Base-by-base conservation (phyloP, 2,888 invertebrate species). In the Himalopsyche tibetana region DNA sequence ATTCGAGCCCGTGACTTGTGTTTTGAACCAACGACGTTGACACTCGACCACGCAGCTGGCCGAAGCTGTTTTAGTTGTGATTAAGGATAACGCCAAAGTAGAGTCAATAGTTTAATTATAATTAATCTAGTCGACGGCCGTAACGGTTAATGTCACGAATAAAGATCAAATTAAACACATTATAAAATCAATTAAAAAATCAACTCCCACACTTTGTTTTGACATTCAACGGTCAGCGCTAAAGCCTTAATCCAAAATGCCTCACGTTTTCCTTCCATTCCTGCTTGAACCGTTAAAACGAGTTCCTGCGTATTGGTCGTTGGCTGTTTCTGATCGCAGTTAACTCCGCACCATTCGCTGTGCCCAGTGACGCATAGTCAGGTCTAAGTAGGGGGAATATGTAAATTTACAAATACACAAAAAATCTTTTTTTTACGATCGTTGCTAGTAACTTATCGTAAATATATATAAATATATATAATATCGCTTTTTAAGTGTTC, bases 261-360 rank as follows among this genome's bases (percentile, higher is more conserved):
- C 74, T 74, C 74, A 74, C 74, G 74, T 36, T 74, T 28, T 74
- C 74, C 38, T 12, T 28, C 36, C 38, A 74, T 12, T 74, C 74
- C 74, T 12, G 38, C 12, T 36, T 15, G 38, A 15, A 74, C 74
- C 74, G 74, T 74, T 74, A 74, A 74, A 74, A 74, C 74, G 74
- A 36, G 74, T 74, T 74, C 74, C 74, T 36, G 74, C 74, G 74
- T 28, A 38, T 15, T 36, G 74, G 28, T 74, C 11, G 74, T 36
- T 12, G 74, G 36, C 15, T 11, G 63, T 12, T 3, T 38, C 74
- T 74, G 74, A 38, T 38, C 11, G 38, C 36, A 74, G 38, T 6
- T 12, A 11, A 74, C 15, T 74, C 36, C 74, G 74, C 15, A 38
- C 38, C 38, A 74, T 36, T 38, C 74, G 19, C 8, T 12, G 36